These are phyloP conservation scores for Busseola fusca DNA, from an alignment of 2,888 invertebrate species.

Conservation along the genomic window DNA sequence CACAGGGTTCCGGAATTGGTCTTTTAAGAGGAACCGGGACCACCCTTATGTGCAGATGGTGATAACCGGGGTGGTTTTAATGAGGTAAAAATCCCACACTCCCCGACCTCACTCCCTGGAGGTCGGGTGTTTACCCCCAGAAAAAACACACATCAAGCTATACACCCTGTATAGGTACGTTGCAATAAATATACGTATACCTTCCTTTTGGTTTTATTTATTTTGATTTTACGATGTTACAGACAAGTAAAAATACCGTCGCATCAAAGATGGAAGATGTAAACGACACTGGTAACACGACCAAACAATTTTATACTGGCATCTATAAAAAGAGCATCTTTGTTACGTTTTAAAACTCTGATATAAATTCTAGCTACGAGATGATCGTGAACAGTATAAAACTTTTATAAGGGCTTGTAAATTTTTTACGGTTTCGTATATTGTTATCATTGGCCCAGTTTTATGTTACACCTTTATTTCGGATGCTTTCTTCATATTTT, in stretches of 20 bases:
- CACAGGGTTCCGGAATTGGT: too few species aligned
- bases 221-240: constrained; percentile 39
- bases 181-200: too few species aligned
- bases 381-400: constrained; percentile 68
- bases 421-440: constrained; percentile 67
- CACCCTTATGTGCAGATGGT: too few species aligned
- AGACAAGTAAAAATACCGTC: constrained; percentile 17
- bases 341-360: constrained; percentile 58
- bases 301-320: constrained; percentile 51
- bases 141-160: too few species aligned
- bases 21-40: too few species aligned
- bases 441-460: constrained; percentile 71
- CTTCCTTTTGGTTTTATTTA: constrained; percentile 39
- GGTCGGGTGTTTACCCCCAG: too few species aligned
- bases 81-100: too few species aligned
- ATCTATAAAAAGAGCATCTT: constrained; percentile 57
- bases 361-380: constrained; percentile 55
- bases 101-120: too few species aligned
- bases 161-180: too few species aligned
- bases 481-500: constrained; percentile 71
- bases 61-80: too few species aligned
- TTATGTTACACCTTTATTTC: constrained; percentile 72
- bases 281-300: constrained; percentile 20
- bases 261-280: constrained; percentile 5
- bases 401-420: constrained; percentile 67